Conservation (phyloP, 2,113 vertebrate species). For the human (Homo sapiens) region DNA sequence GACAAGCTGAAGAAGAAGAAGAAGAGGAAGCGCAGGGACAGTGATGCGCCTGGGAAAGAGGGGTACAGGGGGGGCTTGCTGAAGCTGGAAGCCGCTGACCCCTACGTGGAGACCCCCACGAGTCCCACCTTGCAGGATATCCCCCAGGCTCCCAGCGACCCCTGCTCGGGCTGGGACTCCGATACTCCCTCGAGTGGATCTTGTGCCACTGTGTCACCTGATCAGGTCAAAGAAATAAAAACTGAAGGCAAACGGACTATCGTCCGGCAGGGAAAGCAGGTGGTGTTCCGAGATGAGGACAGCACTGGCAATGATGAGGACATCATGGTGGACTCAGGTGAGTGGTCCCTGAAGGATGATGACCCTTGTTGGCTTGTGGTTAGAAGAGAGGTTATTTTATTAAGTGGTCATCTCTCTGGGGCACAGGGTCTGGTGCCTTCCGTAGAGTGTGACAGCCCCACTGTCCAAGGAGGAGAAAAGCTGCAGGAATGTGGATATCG, state of each 20-base stretch:
- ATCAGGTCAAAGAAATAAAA: conserved; percentile 84
- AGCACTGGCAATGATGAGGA: conserved; percentile 96
- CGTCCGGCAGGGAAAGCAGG: conserved; percentile 97
- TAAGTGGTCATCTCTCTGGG: not conserved
- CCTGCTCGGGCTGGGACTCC: conserved; percentile 84
- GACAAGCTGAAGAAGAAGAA: conserved; percentile 96
- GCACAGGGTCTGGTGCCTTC: accelerated
- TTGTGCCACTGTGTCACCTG: conserved; percentile 59
- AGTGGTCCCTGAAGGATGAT: not conserved
- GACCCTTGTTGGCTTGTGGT: accelerated
- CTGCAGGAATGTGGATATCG: accelerated
- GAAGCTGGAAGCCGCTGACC: conserved; percentile 90
- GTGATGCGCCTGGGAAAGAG: conserved; percentile 70
- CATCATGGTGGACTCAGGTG: conserved; percentile 99
- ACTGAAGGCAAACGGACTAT: conserved; percentile 92
- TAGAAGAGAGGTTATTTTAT: too few species aligned
- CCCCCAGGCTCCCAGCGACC: conserved; percentile 75
- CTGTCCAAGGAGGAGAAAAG: not conserved
- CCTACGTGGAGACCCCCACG: conserved; percentile 67
- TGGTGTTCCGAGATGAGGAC: conserved; percentile 97
- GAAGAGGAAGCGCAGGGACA: conserved; percentile 87
- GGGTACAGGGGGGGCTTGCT: conserved; percentile 83
- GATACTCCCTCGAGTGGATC: conserved; percentile 83
- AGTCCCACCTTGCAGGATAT: conserved; percentile 79
- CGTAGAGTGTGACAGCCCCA: too few species aligned